Evolutionary conservation across 2,888 invertebrate species (phyloP), one percentile per base, ranked within the genome.

Genomic region (Cephus pygmeus): DNA sequence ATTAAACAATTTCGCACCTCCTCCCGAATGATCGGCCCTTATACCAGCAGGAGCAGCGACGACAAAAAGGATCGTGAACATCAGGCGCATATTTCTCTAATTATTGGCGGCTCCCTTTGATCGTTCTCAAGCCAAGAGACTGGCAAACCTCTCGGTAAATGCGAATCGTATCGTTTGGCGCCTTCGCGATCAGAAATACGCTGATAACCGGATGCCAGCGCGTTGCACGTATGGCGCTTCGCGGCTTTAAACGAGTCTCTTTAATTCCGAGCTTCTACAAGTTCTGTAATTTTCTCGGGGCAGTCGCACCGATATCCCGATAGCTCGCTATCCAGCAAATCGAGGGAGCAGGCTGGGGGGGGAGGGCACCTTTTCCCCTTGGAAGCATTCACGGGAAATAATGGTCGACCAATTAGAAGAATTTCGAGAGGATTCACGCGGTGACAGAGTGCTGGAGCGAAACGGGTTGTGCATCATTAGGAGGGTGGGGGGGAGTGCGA

Each of bases 41-140:
- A 2, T 3, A 1, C 36, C 12, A 12, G 36, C 36, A 12, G 12
- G 36, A 12, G 36, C 12, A 36, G 36, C 36, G 36, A 36, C 12
- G 12, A 36, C 36, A 12, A 36, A 36, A 36, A 36, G 12, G 36
- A 36, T 36, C 12, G 12, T 4, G 36, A 12, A 36, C 36, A 36
- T 36, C 74, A 84, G 85, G 87, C 87, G 88, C 90, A 90, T 91
- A 91, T 91, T 91, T 91, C 90, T 90, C 87, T 91, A 91, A 91
- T 91, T 91, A 91, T 90, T 90, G 90, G 88, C 91, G 91, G 91
- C 86, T 81, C 83, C 84, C 90, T 91, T 91, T 91, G 91, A 91
- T 90, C 87, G 87, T 78, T 81, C 84, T 87, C 84, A 87, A 87
- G 85, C 87, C 86, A 83, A 69, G 30, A 31, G 69, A 30, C 69